Base-by-base conservation (phyloP, 2,888 invertebrate genomes). In the Antheraea assamensis region DNA sequence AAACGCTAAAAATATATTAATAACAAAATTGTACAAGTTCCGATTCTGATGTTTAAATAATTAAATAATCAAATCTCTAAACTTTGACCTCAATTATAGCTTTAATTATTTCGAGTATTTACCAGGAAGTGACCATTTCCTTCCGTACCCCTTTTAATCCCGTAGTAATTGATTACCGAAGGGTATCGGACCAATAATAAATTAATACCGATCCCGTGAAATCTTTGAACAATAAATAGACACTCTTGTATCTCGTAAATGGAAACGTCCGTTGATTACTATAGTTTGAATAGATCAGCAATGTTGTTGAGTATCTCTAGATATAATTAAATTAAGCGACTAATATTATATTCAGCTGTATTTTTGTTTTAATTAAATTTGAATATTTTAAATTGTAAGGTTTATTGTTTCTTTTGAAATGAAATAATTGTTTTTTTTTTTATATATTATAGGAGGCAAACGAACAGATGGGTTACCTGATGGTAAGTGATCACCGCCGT, bases 171-270 rank as follows among this genome's bases (percentile, higher is more conserved):
- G 52, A 35, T 66, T 27, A 72, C 68, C 27, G 61, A 55, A 35
- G 35, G 72, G 68, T 68, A 68, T 35, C 68, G 24, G 19, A 61
- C 3, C 27, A 15, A 27, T 68, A 52, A 72, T 72, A 52, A 55
- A 72, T 72, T 72, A 72, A 55, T 72, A 68, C 49, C 72, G 68
- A 66, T 52, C 72, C 35, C 55, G 24, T 52, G 35, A 31, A 68
- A 21, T 30, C 64, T 49, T 30, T 49, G 49, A 52, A 55, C 55
- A 35, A 55, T 49, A 72, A 31, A 58, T 21, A 72, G 52, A 64
- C 5, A 27, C 52, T 3, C 61, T 61, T 61, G 61, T 61, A 30
- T 30, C 3, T 61, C 61, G 13, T 24, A 61, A 27, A 61, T 61
- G 24, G 27, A 61, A 61, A 61, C 61, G 61, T 61, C 61, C 17